Percentiles rank a stretch among this genome's conserved stretches.
These are phyloP conservation scores for Sebastes umbrosus DNA, from an alignment of 2,797 vertebrate genomes.

Conservation along the genomic window DNA sequence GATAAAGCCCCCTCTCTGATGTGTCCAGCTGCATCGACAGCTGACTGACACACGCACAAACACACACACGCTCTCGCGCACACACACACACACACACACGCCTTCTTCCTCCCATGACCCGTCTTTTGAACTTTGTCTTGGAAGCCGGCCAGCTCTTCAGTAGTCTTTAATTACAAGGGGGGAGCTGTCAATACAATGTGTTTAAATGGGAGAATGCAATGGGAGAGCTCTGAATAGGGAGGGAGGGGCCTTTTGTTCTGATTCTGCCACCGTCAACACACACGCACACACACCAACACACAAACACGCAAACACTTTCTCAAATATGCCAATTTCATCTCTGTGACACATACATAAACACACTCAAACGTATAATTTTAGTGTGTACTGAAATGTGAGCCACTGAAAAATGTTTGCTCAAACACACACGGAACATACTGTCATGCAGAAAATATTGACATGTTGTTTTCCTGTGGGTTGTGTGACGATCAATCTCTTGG, in stretches of 20 bases:
- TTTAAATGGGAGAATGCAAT: constrained; percentile 96
- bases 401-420: neutral
- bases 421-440: constrained; percentile 2
- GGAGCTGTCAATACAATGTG: constrained; percentile 99
- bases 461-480: constrained; percentile 91
- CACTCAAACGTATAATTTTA: neutral
- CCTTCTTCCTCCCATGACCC: constrained; percentile 93
- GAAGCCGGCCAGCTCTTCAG: constrained; percentile 95
- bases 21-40: constrained; percentile 90
- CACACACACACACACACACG: constrained; percentile 22
- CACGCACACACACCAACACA: constrained; percentile 1
- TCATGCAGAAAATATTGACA: constrained; percentile 92
- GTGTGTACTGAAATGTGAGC: neutral
- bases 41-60: constrained; percentile 67
- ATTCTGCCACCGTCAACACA: constrained; percentile 69
- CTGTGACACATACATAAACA: neutral
- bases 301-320: neutral
- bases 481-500: constrained; percentile 93
- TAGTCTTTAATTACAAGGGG: constrained; percentile 99
- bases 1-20: constrained; percentile 93
- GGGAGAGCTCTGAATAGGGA: constrained; percentile 78
- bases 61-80: constrained; percentile 5
- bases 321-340: neutral
- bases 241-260: constrained; percentile 91
- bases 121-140: constrained; percentile 99